Base-by-base conservation (phyloP, 2,888 invertebrate species). In the Acrocera orbiculus region DNA sequence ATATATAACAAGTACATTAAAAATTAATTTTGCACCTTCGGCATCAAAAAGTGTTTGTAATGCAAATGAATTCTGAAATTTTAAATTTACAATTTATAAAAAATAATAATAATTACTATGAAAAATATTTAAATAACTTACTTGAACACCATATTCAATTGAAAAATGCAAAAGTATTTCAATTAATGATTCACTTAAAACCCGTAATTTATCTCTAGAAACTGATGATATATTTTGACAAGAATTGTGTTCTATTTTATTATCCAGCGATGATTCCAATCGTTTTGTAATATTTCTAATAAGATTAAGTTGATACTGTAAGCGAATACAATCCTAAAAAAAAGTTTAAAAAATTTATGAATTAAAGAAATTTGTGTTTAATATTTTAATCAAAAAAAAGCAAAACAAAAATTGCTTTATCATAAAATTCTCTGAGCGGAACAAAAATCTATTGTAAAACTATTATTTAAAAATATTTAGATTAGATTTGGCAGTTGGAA, bases 291-390 rank as follows among this genome's bases (percentile, higher is more conserved):
- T 76, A 48, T 74, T 75, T 32, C 72, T 68, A 24, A 89, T 79
- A 1, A 83, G 72, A 56, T 90, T 92, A 35, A 89, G 59, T 58
- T 92, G 90, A 42, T 83, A 78, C 58, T 92, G 92, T 30, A 89
- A 70, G 45, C 80, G 77, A 46, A 86, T 71, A 50, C 89, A 87
- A 61, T 89, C 87, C 69, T 80, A 56, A 47, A 53, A 40, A 27
- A 27, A 25, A n/a, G n/a, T n/a, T n/a, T n/a, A n/a, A n/a, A n/a
- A n/a, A n/a, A n/a, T n/a, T n/a, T n/a, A n/a, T n/a, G n/a, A n/a
- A n/a, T n/a, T n/a, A n/a, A n/a, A n/a, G n/a, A n/a, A n/a, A n/a
- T n/a, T n/a, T n/a, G n/a, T n/a, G n/a, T n/a, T n/a, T n/a, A n/a
- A n/a, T n/a, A n/a, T n/a, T n/a, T n/a, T n/a, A n/a, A n/a, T n/a